Percentiles rank a stretch among this genome's conserved stretches.
Conservation (phyloP, 1,140 invertebrate genomes). For the Diabrotica undecimpunctata region DNA sequence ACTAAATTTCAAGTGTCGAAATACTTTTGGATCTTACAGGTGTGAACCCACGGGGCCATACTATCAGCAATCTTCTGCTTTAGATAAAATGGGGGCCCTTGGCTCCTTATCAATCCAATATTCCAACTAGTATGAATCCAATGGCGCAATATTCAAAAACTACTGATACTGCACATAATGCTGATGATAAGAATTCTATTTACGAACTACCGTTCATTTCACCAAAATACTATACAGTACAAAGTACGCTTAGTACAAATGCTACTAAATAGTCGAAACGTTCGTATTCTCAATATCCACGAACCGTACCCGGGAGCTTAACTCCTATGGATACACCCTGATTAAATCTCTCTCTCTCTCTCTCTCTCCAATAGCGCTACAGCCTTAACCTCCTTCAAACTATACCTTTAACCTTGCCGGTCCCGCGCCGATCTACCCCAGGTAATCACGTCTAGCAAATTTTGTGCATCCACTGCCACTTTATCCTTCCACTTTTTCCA, state of each 20-base stretch:
- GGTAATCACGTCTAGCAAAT: too few species aligned
- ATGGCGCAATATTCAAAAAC: too few species aligned
- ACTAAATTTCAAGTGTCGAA: slow-evolving; percentile 75
- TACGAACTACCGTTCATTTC: not conserved
- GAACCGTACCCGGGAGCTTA: not conserved
- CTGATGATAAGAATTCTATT: not conserved
- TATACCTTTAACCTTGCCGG: too few species aligned
- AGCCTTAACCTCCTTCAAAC: too few species aligned
- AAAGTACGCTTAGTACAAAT: not conserved
- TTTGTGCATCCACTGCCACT: too few species aligned
- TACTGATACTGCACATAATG: too few species aligned
- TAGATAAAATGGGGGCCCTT: slow-evolving; percentile 51
- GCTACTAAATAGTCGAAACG: not conserved
- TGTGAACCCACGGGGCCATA: slow-evolving; percentile 55
- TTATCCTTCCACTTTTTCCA: too few species aligned
- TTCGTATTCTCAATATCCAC: not conserved
- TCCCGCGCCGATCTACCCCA: too few species aligned
- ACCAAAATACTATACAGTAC: not conserved
- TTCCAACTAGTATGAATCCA: not conserved
- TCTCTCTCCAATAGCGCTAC: too few species aligned
- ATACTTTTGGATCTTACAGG: slow-evolving; percentile 77
- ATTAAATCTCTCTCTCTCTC: too few species aligned
- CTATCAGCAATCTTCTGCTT: not conserved
- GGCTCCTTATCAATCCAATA: slow-evolving; percentile 51
- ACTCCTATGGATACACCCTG: not conserved